Conservation (phyloP, 2,888 invertebrate genomes). For the Tholera decimalis region DNA sequence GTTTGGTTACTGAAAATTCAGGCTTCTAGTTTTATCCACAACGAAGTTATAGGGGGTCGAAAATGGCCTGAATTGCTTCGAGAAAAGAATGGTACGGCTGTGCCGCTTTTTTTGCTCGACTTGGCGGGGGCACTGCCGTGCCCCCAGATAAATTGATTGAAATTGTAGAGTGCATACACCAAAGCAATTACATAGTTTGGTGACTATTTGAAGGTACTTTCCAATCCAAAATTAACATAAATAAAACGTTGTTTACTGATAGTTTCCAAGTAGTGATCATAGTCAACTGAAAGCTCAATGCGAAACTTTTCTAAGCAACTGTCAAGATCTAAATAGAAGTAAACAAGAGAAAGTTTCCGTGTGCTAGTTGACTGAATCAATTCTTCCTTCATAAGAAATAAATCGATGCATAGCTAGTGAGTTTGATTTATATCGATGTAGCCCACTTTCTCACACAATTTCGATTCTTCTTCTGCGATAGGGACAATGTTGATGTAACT, state of each 20-base stretch:
- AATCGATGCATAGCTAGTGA: conserved; percentile 12
- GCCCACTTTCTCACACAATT: conserved; percentile 1
- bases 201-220: background rate
- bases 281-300: background rate
- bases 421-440: conserved; percentile 7
- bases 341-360: background rate
- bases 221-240: background rate
- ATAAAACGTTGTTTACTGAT: background rate
- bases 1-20: no score
- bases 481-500: conserved; percentile 1
- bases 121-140: no score
- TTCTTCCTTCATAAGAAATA: conserved; percentile 7
- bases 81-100: no score
- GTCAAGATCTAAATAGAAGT: background rate
- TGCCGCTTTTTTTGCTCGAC: no score
- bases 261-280: background rate
- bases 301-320: background rate
- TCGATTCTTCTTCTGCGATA: background rate
- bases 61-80: no score
- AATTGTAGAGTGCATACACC: no score
- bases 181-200: no score
- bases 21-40: no score
- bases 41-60: no score
- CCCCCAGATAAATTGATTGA: no score
- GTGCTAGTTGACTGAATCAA: background rate